These are phyloP conservation scores for Cladorhizidae sp. DNA, from an alignment of 37 sponge, comb jelly and placozoan species.

Conservation along the genomic window DNA sequence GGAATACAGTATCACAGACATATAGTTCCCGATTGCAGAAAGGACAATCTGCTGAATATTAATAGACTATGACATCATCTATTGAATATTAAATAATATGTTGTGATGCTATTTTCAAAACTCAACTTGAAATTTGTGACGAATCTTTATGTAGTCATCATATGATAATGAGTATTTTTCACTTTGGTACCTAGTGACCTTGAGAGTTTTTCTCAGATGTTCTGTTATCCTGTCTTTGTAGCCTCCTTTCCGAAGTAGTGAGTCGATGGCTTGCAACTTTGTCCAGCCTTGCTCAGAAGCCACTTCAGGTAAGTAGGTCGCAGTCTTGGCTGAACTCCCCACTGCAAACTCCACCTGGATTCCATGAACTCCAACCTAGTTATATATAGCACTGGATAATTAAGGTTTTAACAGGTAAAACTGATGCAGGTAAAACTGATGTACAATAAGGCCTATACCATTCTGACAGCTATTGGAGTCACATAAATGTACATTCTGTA, in stretches of 20 bases:
- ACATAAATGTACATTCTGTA: too few relatives aligned
- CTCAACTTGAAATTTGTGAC: not conserved
- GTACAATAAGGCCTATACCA: too few relatives aligned
- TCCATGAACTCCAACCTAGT: slow-evolving; percentile 92
- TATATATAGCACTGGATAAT: too few relatives aligned
- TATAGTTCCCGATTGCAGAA: slow-evolving; percentile 49
- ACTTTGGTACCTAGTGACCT: slow-evolving; percentile 83
- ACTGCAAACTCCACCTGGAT: slow-evolving; percentile 91
- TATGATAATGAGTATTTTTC: slow-evolving; percentile 83
- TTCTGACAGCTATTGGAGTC: too few relatives aligned
- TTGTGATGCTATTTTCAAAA: not conserved
- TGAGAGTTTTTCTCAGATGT: slow-evolving; percentile 53
- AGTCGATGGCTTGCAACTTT: slow-evolving; percentile 84
- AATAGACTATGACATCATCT: not conserved
- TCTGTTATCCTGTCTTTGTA: slow-evolving; percentile 78
- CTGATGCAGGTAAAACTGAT: too few relatives aligned
- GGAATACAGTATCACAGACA: slow-evolving; percentile 54
- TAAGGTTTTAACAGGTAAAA: too few relatives aligned
- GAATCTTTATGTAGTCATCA: slow-evolving; percentile 61
- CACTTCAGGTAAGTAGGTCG: slow-evolving; percentile 98
- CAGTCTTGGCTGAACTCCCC: slow-evolving; percentile 51
- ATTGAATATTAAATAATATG: too few relatives aligned
- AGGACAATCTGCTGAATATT: slow-evolving; percentile 6
- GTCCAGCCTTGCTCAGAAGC: slow-evolving; percentile 95
- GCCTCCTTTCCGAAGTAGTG: slow-evolving; percentile 91